Base-by-base conservation (phyloP, 2,797 vertebrate genomes). In the Nannoperca obscura region DNA sequence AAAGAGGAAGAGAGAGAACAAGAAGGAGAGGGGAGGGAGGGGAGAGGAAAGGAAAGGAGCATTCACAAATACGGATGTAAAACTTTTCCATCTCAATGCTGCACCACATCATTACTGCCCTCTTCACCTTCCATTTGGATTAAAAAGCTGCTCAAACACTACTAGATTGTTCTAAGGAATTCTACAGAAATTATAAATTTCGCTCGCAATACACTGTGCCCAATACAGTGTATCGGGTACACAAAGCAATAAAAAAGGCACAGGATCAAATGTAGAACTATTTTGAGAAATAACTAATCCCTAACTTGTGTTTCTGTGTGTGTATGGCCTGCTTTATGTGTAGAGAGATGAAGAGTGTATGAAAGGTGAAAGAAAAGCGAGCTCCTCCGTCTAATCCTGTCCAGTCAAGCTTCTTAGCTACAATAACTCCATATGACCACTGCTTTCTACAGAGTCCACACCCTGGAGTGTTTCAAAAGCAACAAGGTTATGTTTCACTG, bases 51-150 rank as follows among this genome's bases (percentile, higher is more conserved):
- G 81, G 82, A 83, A 88, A 85, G 55, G 61, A 74, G 71, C 71
- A 74, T 87, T 87, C 55, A 81, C 74, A 88, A 84, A 90, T 44
- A 80, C 58, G 70, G 81, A 88, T 75, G 85, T 76, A 61, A 76
- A 84, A 68, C 46, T 67, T 78, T 87, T 90, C 46, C 68, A 78
- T 75, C 54, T 82, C 34, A 46, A 7, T 47, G 68, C 64, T 50
- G 64, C 13, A 11, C 38, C 65, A 63, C 67, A 82, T 84, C 74
- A 65, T 68, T 62, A 22, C 59, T 50, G 61, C 32, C 32, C 62
- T 71, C 54, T 58, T 69, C 54, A 77, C 34, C 54, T 61, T 72
- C 22, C 15, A 30, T 20, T 19, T 24, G 38, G 73, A 72, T 69
- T 80, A 42, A 78, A 72, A 74, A 69, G 38, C 57, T n/a, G 17